These are phyloP conservation scores for Ondatra zibethicus DNA, from an alignment of 2,113 vertebrate genomes.

Conservation along the genomic window DNA sequence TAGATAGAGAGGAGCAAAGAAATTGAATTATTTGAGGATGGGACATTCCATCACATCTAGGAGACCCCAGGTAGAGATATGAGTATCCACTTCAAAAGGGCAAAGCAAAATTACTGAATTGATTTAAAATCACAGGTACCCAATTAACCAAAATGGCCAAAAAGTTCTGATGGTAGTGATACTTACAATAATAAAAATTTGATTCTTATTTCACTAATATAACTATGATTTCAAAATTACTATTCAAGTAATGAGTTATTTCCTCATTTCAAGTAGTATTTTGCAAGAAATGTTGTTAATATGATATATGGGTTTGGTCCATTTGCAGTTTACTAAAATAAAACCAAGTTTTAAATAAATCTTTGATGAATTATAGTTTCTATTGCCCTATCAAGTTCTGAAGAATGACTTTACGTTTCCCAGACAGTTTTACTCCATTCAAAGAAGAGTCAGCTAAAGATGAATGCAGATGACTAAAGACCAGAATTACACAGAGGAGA, in stretches of 20 bases:
- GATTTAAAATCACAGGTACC: no score
- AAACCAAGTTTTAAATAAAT: conserved; percentile 38
- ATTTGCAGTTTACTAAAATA: conserved; percentile 22
- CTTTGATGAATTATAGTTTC: conserved; percentile 43
- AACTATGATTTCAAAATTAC: conserved; percentile 67
- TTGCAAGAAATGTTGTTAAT: conserved; percentile 62
- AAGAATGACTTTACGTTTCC: conserved; percentile 35
- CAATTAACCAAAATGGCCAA: background rate
- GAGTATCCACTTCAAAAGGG: background rate
- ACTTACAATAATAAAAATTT: background rate
- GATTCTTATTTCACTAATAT: conserved; percentile 45
- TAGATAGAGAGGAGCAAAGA: background rate
- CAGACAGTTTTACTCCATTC: background rate
- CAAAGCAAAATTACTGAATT: background rate
- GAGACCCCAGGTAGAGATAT: background rate
- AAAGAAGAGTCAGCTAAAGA: background rate
- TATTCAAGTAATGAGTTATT: conserved; percentile 48
- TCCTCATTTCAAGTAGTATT: conserved; percentile 64
- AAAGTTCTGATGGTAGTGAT: background rate
- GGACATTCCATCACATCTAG: background rate
- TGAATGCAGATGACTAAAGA: background rate
- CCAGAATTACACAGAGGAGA: background rate
- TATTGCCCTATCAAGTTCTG: background rate
- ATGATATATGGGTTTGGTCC: conserved; percentile 48
- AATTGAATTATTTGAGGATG: background rate